Conservation (phyloP, 2,797 vertebrate genomes). For the Myotis pilosus region DNA sequence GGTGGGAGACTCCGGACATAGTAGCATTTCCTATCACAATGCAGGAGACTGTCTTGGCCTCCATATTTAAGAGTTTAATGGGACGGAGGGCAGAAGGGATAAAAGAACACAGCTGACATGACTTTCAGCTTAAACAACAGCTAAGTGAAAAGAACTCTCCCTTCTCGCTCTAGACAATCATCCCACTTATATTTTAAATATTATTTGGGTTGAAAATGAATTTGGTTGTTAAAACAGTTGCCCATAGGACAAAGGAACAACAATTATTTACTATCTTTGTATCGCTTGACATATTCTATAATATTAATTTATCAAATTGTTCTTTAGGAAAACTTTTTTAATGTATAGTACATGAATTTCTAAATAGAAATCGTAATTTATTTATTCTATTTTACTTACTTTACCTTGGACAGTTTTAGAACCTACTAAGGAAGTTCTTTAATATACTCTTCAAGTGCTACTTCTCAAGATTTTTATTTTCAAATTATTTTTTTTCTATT, state of each 20-base stretch:
- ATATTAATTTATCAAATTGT: background rate
- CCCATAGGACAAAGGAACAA: background rate
- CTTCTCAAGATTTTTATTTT: conserved; percentile 2
- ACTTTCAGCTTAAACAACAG: conserved; percentile 62
- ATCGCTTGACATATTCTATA: background rate
- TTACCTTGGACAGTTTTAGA: background rate
- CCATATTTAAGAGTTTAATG: conserved; percentile 73
- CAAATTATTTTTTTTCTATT: background rate
- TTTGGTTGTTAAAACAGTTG: conserved; percentile 48
- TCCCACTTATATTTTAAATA: conserved; percentile 57
- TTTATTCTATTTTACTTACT: conserved; percentile 8
- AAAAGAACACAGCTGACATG: conserved; percentile 59
- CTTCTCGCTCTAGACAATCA: background rate
- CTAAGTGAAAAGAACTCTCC: conserved; percentile 37
- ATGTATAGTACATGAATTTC: background rate
- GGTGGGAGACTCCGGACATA: conserved; percentile 72
- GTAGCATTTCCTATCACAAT: conserved; percentile 72
- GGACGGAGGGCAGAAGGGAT: conserved; percentile 69
- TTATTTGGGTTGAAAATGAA: conserved; percentile 41
- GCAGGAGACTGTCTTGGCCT: conserved; percentile 68
- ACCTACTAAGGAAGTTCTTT: conserved; percentile 14
- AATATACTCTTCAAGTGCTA: background rate
- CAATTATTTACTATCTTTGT: background rate
- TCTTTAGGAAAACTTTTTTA: background rate
- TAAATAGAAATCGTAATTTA: background rate